These are phyloP conservation scores for Leucophenga maculata DNA, from an alignment of 2,888 invertebrate species.

Conservation along the genomic window DNA sequence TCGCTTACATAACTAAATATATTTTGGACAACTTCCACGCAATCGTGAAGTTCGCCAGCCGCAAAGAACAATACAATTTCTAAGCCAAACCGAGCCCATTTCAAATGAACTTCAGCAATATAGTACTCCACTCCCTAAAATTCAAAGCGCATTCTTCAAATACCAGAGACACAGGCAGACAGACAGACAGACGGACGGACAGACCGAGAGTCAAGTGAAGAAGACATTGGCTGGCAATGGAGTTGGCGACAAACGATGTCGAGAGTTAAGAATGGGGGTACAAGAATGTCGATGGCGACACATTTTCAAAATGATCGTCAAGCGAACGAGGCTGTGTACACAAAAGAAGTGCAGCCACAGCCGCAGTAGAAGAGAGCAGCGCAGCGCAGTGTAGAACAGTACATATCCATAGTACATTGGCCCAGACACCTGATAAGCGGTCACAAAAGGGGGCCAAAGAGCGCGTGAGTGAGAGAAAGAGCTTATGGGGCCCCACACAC, in stretches of 20 bases:
- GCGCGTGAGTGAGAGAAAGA: background rate
- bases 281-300: too few relatives aligned
- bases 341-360: background rate
- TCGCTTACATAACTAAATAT: too few relatives aligned
- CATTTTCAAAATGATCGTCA: too few relatives aligned
- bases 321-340: conserved; percentile 8
- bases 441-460: background rate
- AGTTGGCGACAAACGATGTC: too few relatives aligned
- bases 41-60: too few relatives aligned
- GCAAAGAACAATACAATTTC: too few relatives aligned
- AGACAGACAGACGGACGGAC: background rate
- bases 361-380: too few relatives aligned
- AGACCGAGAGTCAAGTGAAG: background rate
- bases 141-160: conserved; percentile 10
- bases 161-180: background rate
- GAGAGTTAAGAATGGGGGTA: too few relatives aligned
- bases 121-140: background rate
- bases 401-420: conserved; percentile 12
- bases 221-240: background rate
- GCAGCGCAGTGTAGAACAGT: background rate
- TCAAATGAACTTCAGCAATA: background rate
- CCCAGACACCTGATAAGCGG: conserved; percentile 19
- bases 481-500: background rate
- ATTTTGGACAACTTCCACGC: too few relatives aligned
- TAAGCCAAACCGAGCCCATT: background rate